phyloP scores from a whole-genome alignment of 2,888 invertebrate species.

The Trissonchulus latispiculum region DNA sequence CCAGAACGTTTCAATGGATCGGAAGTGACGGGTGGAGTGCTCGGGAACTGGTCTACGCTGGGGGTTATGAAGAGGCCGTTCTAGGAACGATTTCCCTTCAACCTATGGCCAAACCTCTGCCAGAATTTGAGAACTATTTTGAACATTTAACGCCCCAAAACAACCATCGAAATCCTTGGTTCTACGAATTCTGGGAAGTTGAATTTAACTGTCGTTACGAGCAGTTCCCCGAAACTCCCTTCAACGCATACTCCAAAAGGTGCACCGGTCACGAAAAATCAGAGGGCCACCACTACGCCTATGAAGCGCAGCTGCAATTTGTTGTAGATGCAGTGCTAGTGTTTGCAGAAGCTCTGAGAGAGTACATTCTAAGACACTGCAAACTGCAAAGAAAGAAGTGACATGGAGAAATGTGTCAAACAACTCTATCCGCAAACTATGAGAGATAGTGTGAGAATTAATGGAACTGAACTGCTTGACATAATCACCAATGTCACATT shows the following conservation, averaged over 20 bases:
- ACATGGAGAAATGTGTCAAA: slow-evolving; percentile 66
- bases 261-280: slow-evolving; percentile 71
- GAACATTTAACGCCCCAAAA: slow-evolving; percentile 68
- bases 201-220: slow-evolving; percentile 71
- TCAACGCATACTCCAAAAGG: slow-evolving; percentile 61
- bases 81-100: slow-evolving; percentile 82
- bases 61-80: slow-evolving; percentile 66
- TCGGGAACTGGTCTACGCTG: slow-evolving; percentile 56
- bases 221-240: slow-evolving; percentile 55
- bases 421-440: slow-evolving; percentile 38
- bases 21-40: slow-evolving; percentile 95
- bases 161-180: slow-evolving; percentile 88
- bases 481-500: slow-evolving; percentile 76
- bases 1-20: slow-evolving; percentile 84
- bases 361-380: slow-evolving; percentile 19
- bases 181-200: slow-evolving; percentile 88
- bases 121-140: slow-evolving; percentile 77
- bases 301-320: slow-evolving; percentile 86
- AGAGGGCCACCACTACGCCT: slow-evolving; percentile 49
- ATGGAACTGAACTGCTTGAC: slow-evolving; percentile 62
- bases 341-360: slow-evolving; percentile 67
- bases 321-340: slow-evolving; percentile 92
- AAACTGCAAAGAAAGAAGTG: too few relatives aligned
- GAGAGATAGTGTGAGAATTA: slow-evolving; percentile 51
- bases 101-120: slow-evolving; percentile 78